These are phyloP conservation scores for Meta bourneti DNA, from an alignment of 2,888 invertebrate genomes.

Conservation along the genomic window DNA sequence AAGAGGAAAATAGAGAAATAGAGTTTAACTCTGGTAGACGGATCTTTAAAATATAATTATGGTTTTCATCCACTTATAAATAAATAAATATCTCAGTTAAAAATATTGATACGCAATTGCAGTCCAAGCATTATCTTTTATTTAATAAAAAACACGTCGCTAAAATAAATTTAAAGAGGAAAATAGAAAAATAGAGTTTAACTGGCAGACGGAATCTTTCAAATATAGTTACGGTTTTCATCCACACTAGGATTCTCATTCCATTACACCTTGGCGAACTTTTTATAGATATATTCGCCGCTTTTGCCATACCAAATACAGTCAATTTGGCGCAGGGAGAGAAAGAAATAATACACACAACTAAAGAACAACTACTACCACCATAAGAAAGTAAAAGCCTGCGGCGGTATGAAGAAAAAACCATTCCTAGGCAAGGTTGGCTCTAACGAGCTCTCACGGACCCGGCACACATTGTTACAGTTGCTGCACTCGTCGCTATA, in stretches of 20 bases:
- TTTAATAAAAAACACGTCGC: neutral
- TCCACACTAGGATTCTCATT: constrained; percentile 33
- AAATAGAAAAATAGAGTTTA: neutral
- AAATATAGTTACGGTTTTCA: constrained; percentile 52
- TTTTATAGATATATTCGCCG: constrained; percentile 29
- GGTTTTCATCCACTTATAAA: constrained; percentile 7
- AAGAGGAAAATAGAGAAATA: neutral
- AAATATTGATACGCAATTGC: neutral
- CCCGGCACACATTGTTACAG: constrained; percentile 66
- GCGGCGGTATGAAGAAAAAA: constrained; percentile 43
- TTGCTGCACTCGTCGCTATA: constrained; percentile 59
- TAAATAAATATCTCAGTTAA: too few relatives aligned
- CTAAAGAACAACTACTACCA: constrained; percentile 61
- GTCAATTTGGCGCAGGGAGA: constrained; percentile 53
- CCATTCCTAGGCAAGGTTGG: constrained; percentile 29
- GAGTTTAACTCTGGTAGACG: neutral
- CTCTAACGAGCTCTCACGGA: constrained; percentile 58
- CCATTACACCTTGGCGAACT: constrained; percentile 60
- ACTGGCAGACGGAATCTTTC: constrained; percentile 18
- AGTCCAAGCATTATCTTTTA: neutral
- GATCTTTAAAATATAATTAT: constrained; percentile 48
- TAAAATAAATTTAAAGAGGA: neutral
- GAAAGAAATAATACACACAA: constrained; percentile 61
- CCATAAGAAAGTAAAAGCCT: constrained; percentile 61
- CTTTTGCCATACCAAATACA: constrained; percentile 56